Percentiles rank a stretch among this genome's conserved stretches.
Conservation (phyloP, 2,797 vertebrate genomes). For the Fundulus diaphanus region DNA sequence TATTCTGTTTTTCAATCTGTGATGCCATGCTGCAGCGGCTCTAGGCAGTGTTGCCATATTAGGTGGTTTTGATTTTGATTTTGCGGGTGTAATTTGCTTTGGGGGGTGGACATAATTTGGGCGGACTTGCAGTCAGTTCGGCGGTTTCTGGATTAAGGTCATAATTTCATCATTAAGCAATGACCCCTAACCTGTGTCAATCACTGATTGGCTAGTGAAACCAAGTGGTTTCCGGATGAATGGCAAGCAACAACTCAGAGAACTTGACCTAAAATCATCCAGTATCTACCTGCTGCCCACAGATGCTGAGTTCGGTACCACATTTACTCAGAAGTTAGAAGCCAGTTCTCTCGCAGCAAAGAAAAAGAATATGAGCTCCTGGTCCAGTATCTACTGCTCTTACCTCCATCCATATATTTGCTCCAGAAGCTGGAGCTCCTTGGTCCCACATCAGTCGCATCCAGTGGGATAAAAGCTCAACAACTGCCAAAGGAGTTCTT, state of each 20-base stretch:
- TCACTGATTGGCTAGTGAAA: too few relatives aligned
- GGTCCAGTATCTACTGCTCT: not conserved
- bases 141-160: too few relatives aligned
- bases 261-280: not conserved
- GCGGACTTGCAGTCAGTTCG: too few relatives aligned
- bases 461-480: not conserved
- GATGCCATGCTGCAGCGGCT: too few relatives aligned
- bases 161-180: too few relatives aligned
- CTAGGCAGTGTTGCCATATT: too few relatives aligned
- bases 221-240: not conserved
- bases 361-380: slow-evolving; percentile 2
- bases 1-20: too few relatives aligned
- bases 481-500: not conserved
- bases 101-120: too few relatives aligned
- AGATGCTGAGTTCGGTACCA: not conserved
- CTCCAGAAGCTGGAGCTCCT: not conserved
- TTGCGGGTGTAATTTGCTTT: too few relatives aligned
- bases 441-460: not conserved
- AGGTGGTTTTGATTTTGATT: too few relatives aligned
- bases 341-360: not conserved
- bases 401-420: not conserved
- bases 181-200: too few relatives aligned
- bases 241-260: not conserved
- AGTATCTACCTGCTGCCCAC: not conserved
- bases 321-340: not conserved